phyloP scores from a whole-genome alignment of 2,888 invertebrate genomes.

The Pelosia muscerda region DNA sequence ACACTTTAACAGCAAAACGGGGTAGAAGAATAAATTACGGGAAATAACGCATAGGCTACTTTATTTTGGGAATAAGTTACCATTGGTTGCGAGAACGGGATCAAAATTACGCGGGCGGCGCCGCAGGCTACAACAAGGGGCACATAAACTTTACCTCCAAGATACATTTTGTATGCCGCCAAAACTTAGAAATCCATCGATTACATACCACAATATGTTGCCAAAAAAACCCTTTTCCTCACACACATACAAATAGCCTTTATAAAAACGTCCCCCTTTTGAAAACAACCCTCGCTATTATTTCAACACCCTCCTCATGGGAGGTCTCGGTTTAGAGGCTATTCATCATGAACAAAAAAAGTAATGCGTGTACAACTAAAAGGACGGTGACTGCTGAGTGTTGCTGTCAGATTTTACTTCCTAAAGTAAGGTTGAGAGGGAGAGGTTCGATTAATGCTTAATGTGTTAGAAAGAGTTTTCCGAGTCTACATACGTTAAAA shows the following conservation, averaged over 20 bases:
- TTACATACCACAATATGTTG: not conserved
- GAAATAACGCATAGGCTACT: no score
- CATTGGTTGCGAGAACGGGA: no score
- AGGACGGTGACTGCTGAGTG: not conserved
- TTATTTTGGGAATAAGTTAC: no score
- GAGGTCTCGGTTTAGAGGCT: constrained; percentile 37
- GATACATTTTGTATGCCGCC: not conserved
- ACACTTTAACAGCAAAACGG: no score
- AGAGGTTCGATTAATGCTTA: constrained; percentile 5
- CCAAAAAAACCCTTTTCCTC: constrained; percentile 7
- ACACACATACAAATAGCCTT: not conserved
- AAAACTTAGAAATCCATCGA: not conserved
- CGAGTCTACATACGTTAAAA: no score
- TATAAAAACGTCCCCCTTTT: constrained; percentile 33
- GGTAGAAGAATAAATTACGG: no score
- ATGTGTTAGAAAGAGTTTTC: not conserved
- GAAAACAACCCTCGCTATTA: constrained; percentile 63
- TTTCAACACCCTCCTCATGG: constrained; percentile 66
- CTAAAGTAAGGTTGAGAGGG: not conserved
- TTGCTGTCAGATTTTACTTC: not conserved
- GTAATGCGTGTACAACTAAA: constrained; percentile 11
- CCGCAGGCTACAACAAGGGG: no score
- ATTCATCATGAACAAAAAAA: constrained; percentile 21
- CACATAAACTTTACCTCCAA: no score
- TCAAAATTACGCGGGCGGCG: no score